Evolutionary conservation across 2,113 vertebrate genomes (phyloP), one percentile per base, ranked within the genome.

Genomic region (Aspidoscelis tigris): DNA sequence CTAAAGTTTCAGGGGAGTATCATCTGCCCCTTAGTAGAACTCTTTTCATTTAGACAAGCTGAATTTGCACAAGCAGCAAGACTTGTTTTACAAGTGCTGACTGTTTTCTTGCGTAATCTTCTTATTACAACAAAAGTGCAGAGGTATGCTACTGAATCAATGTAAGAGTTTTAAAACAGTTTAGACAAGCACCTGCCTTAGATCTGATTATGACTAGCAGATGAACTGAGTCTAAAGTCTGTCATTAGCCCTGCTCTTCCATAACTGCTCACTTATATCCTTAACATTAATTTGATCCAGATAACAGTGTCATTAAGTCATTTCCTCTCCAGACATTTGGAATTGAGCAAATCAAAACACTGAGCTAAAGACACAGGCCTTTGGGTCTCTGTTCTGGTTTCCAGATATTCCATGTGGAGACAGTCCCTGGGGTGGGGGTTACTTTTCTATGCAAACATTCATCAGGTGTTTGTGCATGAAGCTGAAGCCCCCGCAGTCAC

Each of bases 31-130:
- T 80, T 3, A 61, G 5, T 50, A 14, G 24, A 50, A 75, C 41
- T 14, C 43, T 79, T 84, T 8, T 69, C 85, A 86, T 5, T 16
- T 53, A 0, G 0, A 8, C 0, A 2, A 64, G 72, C 69, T 47
- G 43, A 18, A 74, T 69, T 3, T 33, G 3, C 14, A 12, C 55
- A 58, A 44, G 75, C 26, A 78, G 43, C 21, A 9, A 50, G 33
- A 8, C 10, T 26, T 50, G 7, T 26, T 7, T 47, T 26, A 24
- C 64, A 50, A 26, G 3, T 33, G 12, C 11, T 78, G 76, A 61
- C 16, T 41, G 58, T 43, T 50, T 77, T 33, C 75, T 58, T 58
- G 53, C 58, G 7, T 33, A 80, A 80, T 68, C n/a, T 69, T 69
- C 43, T 47, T 79, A 7, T 68, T 8, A 73, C 2, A 81, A 43